Percentiles rank a stretch among this genome's conserved stretches.
Evolutionary conservation across 2,113 vertebrate species (phyloP).

Genomic region (Prunella himalayana): DNA sequence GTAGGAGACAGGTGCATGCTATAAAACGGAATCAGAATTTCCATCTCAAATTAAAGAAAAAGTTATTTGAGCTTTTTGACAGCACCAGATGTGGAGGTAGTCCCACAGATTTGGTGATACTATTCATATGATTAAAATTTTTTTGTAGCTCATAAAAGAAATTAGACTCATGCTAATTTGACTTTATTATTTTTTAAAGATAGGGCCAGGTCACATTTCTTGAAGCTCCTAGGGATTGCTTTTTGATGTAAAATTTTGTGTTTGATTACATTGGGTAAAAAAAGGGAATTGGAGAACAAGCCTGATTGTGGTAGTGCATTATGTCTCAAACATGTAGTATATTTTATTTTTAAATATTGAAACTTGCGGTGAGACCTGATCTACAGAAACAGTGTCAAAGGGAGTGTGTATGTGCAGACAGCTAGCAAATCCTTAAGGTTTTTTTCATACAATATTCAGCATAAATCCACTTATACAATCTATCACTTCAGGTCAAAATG

Average conservation of each 20-base stretch:
- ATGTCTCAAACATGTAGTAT: neutral
- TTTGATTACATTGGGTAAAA: neutral
- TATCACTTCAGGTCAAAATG: neutral
- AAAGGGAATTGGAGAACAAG: neutral
- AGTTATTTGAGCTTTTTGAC: neutral
- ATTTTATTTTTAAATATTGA: neutral
- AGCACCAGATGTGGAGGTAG: neutral
- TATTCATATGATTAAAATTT: neutral
- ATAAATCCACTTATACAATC: neutral
- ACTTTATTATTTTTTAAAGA: neutral
- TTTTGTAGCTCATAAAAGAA: neutral
- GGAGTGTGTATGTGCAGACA: neutral
- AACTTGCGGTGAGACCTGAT: neutral
- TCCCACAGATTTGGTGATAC: neutral
- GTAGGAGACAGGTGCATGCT: neutral
- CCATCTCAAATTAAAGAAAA: neutral
- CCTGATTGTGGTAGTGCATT: neutral
- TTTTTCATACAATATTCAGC: neutral
- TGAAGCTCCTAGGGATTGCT: neutral
- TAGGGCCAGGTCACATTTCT: neutral
- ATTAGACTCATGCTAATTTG: neutral
- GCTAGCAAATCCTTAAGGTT: neutral
- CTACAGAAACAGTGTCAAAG: neutral
- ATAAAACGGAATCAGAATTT: neutral
- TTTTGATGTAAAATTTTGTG: neutral